Percentiles rank a stretch among this genome's conserved stretches.
Conservation (phyloP, 2,113 vertebrate species). For the Maccullochella peelii region DNA sequence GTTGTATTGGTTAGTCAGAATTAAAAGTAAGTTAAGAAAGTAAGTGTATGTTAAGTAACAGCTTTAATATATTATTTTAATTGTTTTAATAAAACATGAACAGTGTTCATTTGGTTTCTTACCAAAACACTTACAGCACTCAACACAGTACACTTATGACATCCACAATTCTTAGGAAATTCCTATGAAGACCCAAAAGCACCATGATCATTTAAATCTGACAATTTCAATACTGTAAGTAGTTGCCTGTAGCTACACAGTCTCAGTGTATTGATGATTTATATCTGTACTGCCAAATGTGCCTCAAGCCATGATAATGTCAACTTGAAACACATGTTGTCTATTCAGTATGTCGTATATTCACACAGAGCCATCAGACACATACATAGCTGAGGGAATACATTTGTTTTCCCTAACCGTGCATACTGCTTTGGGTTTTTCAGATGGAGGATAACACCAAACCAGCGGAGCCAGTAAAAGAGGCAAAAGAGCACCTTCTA, state of each 20-base stretch:
- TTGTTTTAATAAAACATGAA: neutral
- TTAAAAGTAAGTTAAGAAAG: neutral
- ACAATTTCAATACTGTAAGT: neutral
- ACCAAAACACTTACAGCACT: neutral
- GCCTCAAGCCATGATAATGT: neutral
- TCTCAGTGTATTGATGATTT: neutral
- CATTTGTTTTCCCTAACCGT: conserved; percentile 14
- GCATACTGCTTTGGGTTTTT: conserved; percentile 50
- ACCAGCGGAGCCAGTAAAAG: conserved; percentile 65
- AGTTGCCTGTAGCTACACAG: neutral
- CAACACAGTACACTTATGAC: neutral
- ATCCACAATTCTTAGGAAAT: neutral
- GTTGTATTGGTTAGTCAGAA: neutral
- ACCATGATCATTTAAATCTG: neutral
- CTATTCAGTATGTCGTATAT: neutral
- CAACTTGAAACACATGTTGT: neutral
- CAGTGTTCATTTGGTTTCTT: neutral
- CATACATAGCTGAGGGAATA: neutral
- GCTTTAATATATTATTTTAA: neutral
- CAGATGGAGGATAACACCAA: conserved; percentile 53
- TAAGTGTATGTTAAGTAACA: neutral
- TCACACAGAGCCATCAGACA: neutral
- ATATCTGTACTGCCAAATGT: neutral
- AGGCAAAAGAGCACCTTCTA: conserved; percentile 76
- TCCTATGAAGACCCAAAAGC: neutral